phyloP scores from a whole-genome alignment of 2,888 invertebrate species.

The Tiphia femorata region DNA sequence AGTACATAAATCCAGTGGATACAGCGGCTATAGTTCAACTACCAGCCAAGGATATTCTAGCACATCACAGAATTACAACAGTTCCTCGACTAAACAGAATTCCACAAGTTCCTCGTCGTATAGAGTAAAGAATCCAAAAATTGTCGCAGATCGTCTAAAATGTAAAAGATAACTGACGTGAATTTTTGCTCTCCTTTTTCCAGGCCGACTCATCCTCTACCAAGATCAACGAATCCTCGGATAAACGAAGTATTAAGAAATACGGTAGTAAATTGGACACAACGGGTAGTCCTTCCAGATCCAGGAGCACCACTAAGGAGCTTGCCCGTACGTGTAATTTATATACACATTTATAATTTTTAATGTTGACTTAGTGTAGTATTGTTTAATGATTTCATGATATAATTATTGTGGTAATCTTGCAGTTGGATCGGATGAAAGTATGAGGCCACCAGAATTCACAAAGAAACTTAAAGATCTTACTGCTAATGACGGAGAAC shows the following conservation, averaged over 20 bases:
- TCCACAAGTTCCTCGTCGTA: conserved; percentile 49
- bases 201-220: conserved; percentile 35
- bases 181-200: conserved; percentile 1
- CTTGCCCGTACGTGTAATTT: conserved; percentile 79
- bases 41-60: conserved; percentile 58
- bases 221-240: conserved; percentile 19
- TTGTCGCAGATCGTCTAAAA: background rate
- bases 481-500: conserved; percentile 89
- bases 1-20: conserved; percentile 69
- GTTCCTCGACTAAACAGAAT: conserved; percentile 44
- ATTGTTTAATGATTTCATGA: too few relatives aligned
- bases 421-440: conserved; percentile 86
- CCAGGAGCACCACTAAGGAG: conserved; percentile 91
- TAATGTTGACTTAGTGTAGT: conserved; percentile 2
- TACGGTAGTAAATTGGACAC: conserved; percentile 80
- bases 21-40: conserved; percentile 64
- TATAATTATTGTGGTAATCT: background rate
- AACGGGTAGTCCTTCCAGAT: conserved; percentile 86
- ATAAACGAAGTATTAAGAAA: conserved; percentile 73
- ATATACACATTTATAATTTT: too few relatives aligned
- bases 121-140: conserved; percentile 35
- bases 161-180: background rate
- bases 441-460: conserved; percentile 90
- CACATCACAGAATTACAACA: conserved; percentile 41
- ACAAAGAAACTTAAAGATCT: conserved; percentile 82